Evolutionary conservation across 1,140 invertebrate species (phyloP).

Genomic region (Harlomillsia oculata): DNA sequence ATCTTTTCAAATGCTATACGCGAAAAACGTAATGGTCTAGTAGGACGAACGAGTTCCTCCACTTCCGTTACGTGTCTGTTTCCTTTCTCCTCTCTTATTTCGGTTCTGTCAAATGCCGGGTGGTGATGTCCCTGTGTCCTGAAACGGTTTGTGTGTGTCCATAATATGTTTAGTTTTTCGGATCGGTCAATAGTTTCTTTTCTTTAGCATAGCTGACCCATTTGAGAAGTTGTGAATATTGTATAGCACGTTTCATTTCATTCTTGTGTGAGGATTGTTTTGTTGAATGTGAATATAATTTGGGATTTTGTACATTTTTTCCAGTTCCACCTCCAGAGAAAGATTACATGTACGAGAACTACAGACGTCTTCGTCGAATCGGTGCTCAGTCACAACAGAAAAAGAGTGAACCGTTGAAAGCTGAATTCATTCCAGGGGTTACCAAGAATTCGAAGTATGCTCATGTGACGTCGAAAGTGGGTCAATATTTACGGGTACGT

Average conservation of each 20-base stretch:
- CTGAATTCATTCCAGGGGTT: slow-evolving; percentile 32
- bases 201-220: background rate
- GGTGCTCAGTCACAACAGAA: slow-evolving; percentile 13
- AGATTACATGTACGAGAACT: slow-evolving; percentile 32
- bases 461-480: slow-evolving; percentile 28
- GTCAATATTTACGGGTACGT: slow-evolving; percentile 26
- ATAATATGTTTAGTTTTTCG: slow-evolving; percentile 3
- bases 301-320: background rate
- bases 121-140: too few relatives aligned
- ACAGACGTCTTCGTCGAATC: slow-evolving; percentile 16
- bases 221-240: background rate
- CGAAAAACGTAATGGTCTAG: too few relatives aligned
- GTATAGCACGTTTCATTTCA: background rate
- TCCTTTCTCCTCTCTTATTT: too few relatives aligned
- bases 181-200: background rate
- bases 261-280: background rate
- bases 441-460: slow-evolving; percentile 34
- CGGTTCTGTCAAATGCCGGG: too few relatives aligned
- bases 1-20: too few relatives aligned
- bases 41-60: too few relatives aligned
- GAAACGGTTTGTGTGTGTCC: too few relatives aligned
- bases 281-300: background rate
- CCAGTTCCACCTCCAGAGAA: slow-evolving; percentile 25
- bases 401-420: slow-evolving; percentile 24
- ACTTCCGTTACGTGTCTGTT: too few relatives aligned